These are phyloP conservation scores for Talpa occidentalis DNA, from an alignment of 2,113 vertebrate genomes.

Conservation along the genomic window DNA sequence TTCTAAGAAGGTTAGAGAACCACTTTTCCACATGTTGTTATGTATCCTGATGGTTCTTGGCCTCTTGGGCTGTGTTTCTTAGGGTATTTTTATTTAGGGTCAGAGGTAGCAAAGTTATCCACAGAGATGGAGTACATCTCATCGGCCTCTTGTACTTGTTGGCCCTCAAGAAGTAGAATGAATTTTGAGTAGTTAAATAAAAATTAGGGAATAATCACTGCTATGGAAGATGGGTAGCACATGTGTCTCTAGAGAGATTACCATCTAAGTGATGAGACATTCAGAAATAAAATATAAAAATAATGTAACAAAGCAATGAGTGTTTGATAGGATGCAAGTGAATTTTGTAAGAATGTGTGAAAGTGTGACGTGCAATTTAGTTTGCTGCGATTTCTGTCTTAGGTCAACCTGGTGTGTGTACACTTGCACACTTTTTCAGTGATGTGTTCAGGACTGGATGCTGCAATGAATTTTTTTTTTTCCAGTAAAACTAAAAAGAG, in stretches of 20 bases:
- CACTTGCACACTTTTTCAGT: background rate
- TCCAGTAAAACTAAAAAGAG: background rate
- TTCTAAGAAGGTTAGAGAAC: background rate
- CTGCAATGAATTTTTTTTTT: background rate
- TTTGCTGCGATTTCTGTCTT: background rate
- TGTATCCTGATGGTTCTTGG: background rate
- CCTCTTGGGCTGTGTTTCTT: background rate
- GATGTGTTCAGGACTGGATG: background rate
- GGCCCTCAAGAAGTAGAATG: background rate
- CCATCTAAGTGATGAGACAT: background rate
- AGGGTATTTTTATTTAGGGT: background rate
- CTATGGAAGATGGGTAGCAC: background rate
- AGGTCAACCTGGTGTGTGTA: background rate
- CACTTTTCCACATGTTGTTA: background rate
- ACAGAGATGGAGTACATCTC: background rate
- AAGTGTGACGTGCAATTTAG: no score
- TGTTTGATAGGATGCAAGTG: no score
- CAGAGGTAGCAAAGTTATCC: background rate
- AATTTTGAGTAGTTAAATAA: slow-evolving; percentile 31
- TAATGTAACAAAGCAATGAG: background rate
- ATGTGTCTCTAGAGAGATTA: background rate
- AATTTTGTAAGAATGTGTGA: no score
- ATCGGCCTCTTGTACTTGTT: background rate
- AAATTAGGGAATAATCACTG: background rate
- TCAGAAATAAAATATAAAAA: slow-evolving; percentile 7